Conservation (phyloP, 53 echinoderm and acorn worm species). For the Holothuria leucospilota region DNA sequence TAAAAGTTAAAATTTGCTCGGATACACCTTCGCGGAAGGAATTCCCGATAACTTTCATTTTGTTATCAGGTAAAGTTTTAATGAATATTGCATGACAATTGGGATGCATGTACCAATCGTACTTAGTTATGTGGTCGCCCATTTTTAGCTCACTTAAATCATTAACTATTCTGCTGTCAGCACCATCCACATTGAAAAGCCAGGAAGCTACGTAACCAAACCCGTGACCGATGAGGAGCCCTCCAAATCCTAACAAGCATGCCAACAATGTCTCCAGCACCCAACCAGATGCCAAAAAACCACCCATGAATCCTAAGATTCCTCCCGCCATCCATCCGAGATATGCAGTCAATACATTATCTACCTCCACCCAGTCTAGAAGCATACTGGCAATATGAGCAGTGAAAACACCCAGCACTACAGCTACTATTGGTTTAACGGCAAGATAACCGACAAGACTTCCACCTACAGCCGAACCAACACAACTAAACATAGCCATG, state of each 20-base stretch:
- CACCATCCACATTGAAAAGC: not conserved
- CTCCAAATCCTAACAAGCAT: slow-evolving; percentile 34
- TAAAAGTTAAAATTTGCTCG: slow-evolving; percentile 22
- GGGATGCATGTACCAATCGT: slow-evolving; percentile 42
- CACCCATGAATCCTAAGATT: slow-evolving; percentile 23
- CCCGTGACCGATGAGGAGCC: slow-evolving; percentile 8
- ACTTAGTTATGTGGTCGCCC: slow-evolving; percentile 35
- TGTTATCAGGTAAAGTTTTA: not conserved
- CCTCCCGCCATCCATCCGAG: slow-evolving; percentile 47
- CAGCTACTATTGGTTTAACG: slow-evolving; percentile 3
- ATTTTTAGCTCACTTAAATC: slow-evolving; percentile 7
- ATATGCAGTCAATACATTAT: not conserved
- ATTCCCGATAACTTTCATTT: slow-evolving; percentile 29
- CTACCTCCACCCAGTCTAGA: not conserved
- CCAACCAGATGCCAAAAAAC: slow-evolving; percentile 11
- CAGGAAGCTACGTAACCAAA: slow-evolving; percentile 27
- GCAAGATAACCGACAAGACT: slow-evolving; percentile 18
- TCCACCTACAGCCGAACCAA: slow-evolving; percentile 25
- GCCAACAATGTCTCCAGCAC: slow-evolving; percentile 19
- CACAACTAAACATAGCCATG: slow-evolving; percentile 30
- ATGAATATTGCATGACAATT: slow-evolving; percentile 34
- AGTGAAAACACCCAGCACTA: not conserved
- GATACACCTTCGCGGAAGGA: slow-evolving; percentile 4
- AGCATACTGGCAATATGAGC: slow-evolving; percentile 25
- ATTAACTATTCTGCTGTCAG: slow-evolving; percentile 11